Evolutionary conservation across 1,140 invertebrate genomes (phyloP).

Genomic region (Neodiprion lecontei): DNA sequence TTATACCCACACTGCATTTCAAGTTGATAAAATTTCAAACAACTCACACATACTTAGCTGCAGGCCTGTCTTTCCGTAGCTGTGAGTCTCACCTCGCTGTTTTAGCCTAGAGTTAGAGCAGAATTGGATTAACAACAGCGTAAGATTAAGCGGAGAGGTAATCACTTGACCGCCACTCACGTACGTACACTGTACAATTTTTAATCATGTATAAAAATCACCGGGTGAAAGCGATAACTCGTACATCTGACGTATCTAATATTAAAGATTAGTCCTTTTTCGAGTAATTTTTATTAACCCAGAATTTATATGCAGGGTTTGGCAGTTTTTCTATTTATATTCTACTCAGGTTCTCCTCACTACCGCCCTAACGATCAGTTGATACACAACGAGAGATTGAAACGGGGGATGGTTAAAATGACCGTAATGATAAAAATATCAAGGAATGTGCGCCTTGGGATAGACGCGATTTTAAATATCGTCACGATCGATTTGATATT

Average conservation of each 20-base stretch:
- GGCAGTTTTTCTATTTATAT: background rate
- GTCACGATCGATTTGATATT: constrained; percentile 12
- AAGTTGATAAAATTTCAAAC: constrained; percentile 11
- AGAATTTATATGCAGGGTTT: background rate
- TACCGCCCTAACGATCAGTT: background rate
- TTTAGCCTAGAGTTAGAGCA: background rate
- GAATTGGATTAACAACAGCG: background rate
- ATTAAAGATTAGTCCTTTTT: too few relatives aligned
- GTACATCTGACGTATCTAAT: too few relatives aligned
- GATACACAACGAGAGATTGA: constrained; percentile 2
- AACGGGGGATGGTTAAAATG: background rate
- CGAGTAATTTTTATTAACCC: background rate
- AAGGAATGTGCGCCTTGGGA: too few relatives aligned
- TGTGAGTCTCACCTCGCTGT: background rate
- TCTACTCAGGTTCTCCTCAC: background rate
- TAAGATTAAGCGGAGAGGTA: background rate
- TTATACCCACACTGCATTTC: constrained; percentile 48
- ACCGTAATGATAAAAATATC: too few relatives aligned
- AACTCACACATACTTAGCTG: background rate
- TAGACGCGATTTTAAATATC: background rate
- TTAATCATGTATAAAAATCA: too few relatives aligned
- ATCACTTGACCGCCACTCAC: too few relatives aligned
- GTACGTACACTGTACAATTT: too few relatives aligned
- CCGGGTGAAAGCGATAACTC: too few relatives aligned
- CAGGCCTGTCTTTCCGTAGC: background rate